Evolutionary conservation across 1,140 invertebrate species (phyloP).

Genomic region (Elymnias hypermnestra): DNA sequence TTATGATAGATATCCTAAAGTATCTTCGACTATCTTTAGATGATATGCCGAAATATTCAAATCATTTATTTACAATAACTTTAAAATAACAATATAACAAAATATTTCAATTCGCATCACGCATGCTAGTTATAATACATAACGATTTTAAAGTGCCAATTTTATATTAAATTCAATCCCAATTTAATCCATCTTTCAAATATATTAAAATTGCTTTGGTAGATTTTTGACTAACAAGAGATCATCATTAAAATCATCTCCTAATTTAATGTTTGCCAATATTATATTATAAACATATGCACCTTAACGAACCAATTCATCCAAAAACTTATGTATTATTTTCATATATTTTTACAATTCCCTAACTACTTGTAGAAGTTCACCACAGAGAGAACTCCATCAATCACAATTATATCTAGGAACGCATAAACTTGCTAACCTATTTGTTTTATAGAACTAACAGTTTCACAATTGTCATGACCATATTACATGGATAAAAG

Average conservation of each 20-base stretch:
- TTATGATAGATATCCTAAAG: constrained; percentile 38
- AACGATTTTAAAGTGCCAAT: constrained; percentile 12
- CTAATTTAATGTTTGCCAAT: constrained; percentile 18
- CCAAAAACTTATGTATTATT: constrained; percentile 9
- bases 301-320: constrained; percentile 18
- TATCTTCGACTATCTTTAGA: constrained; percentile 42
- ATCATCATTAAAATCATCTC: constrained; percentile 10
- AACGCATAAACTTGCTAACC: constrained; percentile 22
- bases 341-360: constrained; percentile 28
- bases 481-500: constrained; percentile 1
- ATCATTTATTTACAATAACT: constrained; percentile 51
- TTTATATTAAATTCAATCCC: constrained; percentile 21
- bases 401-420: constrained; percentile 35
- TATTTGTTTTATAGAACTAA: constrained; percentile 21
- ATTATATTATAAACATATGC: constrained; percentile 33
- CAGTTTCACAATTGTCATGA: constrained; percentile 18
- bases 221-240: constrained; percentile 29
- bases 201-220: constrained; percentile 29
- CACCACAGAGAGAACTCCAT: constrained; percentile 19
- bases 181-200: constrained; percentile 13
- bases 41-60: constrained; percentile 52
- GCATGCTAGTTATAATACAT: constrained; percentile 13
- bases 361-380: constrained; percentile 25
- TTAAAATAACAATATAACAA: constrained; percentile 59
- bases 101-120: constrained; percentile 26